Conservation (phyloP, 1,140 invertebrate genomes). For the Zophobas morio region DNA sequence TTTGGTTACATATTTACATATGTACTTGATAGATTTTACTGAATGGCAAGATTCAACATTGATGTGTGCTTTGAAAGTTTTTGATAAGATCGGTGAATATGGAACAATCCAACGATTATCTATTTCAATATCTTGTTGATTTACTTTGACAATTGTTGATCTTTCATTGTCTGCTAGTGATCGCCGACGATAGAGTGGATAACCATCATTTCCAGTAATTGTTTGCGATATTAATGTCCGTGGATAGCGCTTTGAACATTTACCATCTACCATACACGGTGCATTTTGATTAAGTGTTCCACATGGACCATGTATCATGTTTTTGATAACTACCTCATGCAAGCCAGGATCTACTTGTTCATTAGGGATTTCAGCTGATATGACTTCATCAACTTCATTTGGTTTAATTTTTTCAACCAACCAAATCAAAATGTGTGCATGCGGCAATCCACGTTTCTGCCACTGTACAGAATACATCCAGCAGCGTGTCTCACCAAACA, state of each 20-base stretch:
- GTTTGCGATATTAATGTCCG: constrained; percentile 56
- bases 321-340: constrained; percentile 3
- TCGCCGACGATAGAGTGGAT: constrained; percentile 66
- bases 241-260: constrained; percentile 64
- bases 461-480: constrained; percentile 69
- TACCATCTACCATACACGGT: constrained; percentile 65
- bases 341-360: background rate
- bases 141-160: constrained; percentile 60
- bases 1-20: constrained; percentile 64
- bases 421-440: constrained; percentile 68
- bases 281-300: constrained; percentile 62
- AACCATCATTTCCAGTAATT: constrained; percentile 64
- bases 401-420: constrained; percentile 51
- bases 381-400: constrained; percentile 37
- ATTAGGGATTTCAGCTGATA: constrained; percentile 12
- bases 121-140: constrained; percentile 55
- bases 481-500: constrained; percentile 62
- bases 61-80: constrained; percentile 64
- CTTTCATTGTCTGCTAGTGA: constrained; percentile 64
- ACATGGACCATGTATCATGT: constrained; percentile 64
- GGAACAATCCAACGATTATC: constrained; percentile 68
- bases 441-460: constrained; percentile 67
- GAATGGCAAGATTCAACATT: constrained; percentile 66
- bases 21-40: constrained; percentile 61
- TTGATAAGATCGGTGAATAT: constrained; percentile 63